Conservation (phyloP, 2,888 invertebrate species). For the Amaurobius ferox region DNA sequence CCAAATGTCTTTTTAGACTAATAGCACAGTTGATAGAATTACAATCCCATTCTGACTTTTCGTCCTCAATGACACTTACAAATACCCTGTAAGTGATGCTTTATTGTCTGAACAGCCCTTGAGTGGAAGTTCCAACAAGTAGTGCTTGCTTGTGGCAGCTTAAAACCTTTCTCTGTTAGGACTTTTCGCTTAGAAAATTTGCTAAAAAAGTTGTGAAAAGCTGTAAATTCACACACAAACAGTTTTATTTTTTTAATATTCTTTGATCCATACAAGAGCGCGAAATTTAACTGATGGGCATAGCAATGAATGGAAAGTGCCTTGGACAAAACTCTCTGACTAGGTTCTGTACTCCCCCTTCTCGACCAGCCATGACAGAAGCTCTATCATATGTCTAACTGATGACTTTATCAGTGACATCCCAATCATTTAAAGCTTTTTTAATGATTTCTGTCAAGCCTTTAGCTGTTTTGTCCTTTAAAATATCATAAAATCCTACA, state of each 20-base stretch:
- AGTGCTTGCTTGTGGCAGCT: not conserved
- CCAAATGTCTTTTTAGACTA: not conserved
- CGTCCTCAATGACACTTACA: too few relatives aligned
- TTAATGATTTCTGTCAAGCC: not conserved
- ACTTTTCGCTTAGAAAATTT: too few relatives aligned
- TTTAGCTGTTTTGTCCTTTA: not conserved
- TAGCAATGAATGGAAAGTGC: not conserved
- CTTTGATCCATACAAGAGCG: not conserved
- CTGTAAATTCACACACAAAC: not conserved
- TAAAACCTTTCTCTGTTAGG: not conserved
- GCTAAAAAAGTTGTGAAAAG: conserved; percentile 1
- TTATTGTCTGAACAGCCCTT: not conserved
- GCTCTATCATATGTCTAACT: conserved; percentile 1
- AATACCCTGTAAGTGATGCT: not conserved
- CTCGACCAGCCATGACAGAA: not conserved
- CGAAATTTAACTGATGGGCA: not conserved
- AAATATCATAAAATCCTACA: conserved; percentile 8
- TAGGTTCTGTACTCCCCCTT: not conserved
- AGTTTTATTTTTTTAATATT: not conserved
- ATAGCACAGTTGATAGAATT: not conserved
- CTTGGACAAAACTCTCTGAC: not conserved
- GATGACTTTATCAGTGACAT: not conserved
- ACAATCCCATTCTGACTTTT: too few relatives aligned
- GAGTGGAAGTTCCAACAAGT: not conserved
- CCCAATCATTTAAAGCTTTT: not conserved